phyloP scores from a whole-genome alignment of 2,113 vertebrate species.

The Dicerorhinus sumatrensis region DNA sequence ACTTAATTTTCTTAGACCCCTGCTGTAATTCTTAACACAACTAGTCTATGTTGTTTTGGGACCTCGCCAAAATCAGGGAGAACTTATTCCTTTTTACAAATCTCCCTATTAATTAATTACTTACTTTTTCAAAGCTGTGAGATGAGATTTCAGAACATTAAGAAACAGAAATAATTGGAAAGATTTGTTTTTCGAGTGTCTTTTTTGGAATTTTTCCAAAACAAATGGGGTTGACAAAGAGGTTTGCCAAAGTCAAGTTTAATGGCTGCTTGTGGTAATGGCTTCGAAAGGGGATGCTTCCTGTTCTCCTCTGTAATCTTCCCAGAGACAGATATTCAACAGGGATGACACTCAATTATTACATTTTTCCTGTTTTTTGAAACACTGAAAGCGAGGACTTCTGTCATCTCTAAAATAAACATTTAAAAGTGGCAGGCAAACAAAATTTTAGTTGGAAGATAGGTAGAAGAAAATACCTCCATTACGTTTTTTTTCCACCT shows the following conservation, averaged over 20 bases:
- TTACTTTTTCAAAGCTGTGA: background rate
- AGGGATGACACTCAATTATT: slow-evolving; percentile 24
- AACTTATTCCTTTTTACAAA: background rate
- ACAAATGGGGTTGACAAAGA: background rate
- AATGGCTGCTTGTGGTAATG: background rate
- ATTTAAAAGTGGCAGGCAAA: background rate
- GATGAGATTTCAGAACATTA: slow-evolving; percentile 46
- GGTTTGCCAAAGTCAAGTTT: slow-evolving; percentile 36
- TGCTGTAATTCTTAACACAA: slow-evolving; percentile 49
- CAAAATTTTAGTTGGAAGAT: background rate
- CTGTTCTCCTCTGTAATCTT: background rate
- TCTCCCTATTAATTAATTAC: slow-evolving; percentile 26
- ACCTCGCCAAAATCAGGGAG: slow-evolving; percentile 42
- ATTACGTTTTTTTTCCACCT: background rate
- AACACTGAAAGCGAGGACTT: background rate
- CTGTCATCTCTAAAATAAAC: background rate
- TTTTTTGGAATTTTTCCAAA: background rate
- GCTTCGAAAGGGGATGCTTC: background rate
- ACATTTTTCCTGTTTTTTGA: background rate
- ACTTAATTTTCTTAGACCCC: slow-evolving; percentile 55
- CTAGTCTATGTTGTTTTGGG: background rate
- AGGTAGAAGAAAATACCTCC: background rate
- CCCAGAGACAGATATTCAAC: background rate
- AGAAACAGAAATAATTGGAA: slow-evolving; percentile 21
- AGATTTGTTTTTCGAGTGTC: background rate